Evolutionary conservation across 53 echinoderm and acorn worm genomes (phyloP), one percentile per base, ranked within the genome.

Genomic region (Antedon mediterranea): DNA sequence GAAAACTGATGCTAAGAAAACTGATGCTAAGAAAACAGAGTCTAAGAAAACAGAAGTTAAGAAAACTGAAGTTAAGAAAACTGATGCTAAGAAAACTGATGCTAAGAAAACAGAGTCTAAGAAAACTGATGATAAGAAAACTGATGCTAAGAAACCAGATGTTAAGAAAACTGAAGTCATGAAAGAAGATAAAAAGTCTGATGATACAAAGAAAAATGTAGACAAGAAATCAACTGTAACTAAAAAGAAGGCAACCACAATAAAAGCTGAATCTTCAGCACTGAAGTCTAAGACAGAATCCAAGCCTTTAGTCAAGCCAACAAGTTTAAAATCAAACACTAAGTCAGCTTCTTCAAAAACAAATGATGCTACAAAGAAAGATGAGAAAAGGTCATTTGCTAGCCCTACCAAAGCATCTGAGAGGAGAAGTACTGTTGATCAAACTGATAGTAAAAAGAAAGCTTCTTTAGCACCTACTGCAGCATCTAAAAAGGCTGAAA

Each of bases 401-500:
- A 57, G 57, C 26, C 57, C 57, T 57, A 57, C 57, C 7, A 57
- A 57, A 57, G 57, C 57, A 57, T 57, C 57, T 57, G 57, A 57
- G 23, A 57, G 57, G 23, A 57, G 57, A 57, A 57, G 20, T 57
- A 57, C 20, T 57, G 57, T 23, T 57, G 57, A 57, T 2, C 57
- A 57, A 23, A 57, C 57, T 2, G 57, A 57, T 23, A 57, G 57
- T 26, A 57, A 57, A 18, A 41, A 41, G 41, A 41, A 41, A 13
- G 41, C 13, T 5, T 13, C 41, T 41, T 41, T 31, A 30, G 0
- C 76, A 4, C 23, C 76, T 76, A 34, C 76, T 14, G 33, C 91
- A 42, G 78, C 91, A 74, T 81, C 88, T 28, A 82, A 83, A 14
- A 95, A 89, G 81, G 26, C 89, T 42, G 92, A 81, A 43, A 71